phyloP scores from a whole-genome alignment of 1,140 invertebrate species.

The Ectropis grisescens region DNA sequence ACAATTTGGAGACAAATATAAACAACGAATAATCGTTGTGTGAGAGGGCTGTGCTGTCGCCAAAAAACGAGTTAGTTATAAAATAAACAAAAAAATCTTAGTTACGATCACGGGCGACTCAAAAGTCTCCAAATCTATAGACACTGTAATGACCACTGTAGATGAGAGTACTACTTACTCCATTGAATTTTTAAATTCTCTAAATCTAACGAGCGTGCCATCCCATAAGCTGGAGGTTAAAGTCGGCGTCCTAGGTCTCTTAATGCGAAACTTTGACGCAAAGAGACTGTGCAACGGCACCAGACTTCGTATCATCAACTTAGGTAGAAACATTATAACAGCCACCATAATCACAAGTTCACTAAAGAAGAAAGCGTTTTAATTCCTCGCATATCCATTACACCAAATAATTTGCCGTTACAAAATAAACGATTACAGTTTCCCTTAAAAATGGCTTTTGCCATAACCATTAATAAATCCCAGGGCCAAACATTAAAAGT shows the following conservation, averaged over 20 bases:
- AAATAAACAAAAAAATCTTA: slow-evolving; percentile 8
- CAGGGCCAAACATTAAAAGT: slow-evolving; percentile 59
- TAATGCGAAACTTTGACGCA: slow-evolving; percentile 24
- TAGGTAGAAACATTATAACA: slow-evolving; percentile 17
- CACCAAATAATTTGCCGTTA: slow-evolving; percentile 27
- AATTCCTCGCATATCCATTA: slow-evolving; percentile 39
- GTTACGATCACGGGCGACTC: slow-evolving; percentile 1
- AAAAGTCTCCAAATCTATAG: slow-evolving; percentile 2
- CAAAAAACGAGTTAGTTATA: slow-evolving; percentile 9
- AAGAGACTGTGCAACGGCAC: slow-evolving; percentile 26
- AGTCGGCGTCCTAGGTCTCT: no score
- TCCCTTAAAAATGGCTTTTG: slow-evolving; percentile 55
- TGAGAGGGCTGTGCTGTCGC: slow-evolving; percentile 10
- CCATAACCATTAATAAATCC: slow-evolving; percentile 69
- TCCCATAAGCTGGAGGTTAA: no score
- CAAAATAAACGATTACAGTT: no score
- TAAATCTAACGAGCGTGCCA: slow-evolving; percentile 11
- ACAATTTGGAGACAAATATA: no score
- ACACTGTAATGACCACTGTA: slow-evolving; percentile 6
- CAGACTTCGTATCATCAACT: slow-evolving; percentile 15
- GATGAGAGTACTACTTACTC: slow-evolving; percentile 5
- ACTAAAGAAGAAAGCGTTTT: slow-evolving; percentile 40
- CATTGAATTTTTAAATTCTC: slow-evolving; percentile 8
- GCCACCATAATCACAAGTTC: slow-evolving; percentile 30
- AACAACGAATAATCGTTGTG: slow-evolving; percentile 8